A percentile compares a stretch with the other conserved stretches of the same genome.
Evolutionary conservation across 2,797 vertebrate genomes (phyloP).

Genomic region (Ispidina lecontei): DNA sequence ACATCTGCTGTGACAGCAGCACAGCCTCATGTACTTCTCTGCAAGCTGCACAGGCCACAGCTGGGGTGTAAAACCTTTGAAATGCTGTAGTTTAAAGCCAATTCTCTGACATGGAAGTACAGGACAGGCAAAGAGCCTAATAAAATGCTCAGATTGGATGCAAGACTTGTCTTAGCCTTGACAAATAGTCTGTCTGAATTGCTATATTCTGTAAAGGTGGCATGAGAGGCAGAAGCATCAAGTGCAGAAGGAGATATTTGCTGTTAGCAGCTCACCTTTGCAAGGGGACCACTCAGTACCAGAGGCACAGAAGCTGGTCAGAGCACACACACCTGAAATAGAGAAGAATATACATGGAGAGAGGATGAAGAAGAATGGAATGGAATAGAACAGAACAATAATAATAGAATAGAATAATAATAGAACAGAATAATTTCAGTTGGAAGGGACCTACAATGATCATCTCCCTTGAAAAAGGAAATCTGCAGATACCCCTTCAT

Average conservation of each 20-base stretch:
- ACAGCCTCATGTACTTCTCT: neutral
- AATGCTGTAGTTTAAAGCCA: neutral
- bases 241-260: neutral
- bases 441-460: neutral
- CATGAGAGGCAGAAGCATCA: neutral
- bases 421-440: neutral
- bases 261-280: neutral
- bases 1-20: neutral
- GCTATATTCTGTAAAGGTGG: neutral
- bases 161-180: neutral
- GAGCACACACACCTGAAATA: neutral
- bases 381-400: neutral
- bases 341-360: too few species aligned
- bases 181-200: neutral
- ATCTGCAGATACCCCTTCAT: neutral
- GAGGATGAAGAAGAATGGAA: neutral
- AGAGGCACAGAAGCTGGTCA: neutral
- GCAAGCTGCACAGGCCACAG: neutral
- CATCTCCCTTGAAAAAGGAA: neutral
- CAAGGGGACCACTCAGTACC: neutral
- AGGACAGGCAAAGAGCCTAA: neutral
- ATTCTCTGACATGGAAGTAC: neutral
- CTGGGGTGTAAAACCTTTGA: neutral
- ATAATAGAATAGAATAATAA: neutral
- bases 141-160: neutral